Percentiles rank a stretch among this genome's conserved stretches.
These are phyloP conservation scores for Drosophila suboccidentalis DNA, from an alignment of 2,888 invertebrate genomes.

Conservation along the genomic window DNA sequence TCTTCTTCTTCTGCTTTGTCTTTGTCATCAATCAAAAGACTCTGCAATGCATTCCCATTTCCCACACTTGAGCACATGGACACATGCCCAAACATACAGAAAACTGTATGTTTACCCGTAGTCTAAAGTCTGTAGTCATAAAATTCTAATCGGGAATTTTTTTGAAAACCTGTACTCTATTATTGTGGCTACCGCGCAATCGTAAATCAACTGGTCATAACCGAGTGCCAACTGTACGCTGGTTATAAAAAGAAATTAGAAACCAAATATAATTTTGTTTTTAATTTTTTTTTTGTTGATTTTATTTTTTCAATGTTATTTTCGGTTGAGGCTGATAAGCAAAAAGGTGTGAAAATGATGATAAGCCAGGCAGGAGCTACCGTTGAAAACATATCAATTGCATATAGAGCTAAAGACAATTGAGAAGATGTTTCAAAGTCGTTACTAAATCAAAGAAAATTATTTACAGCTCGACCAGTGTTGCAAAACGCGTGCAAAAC, in stretches of 20 bases:
- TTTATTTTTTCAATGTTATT: background rate
- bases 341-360: conserved; percentile 61
- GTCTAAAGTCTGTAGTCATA: conserved; percentile 38
- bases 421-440: conserved; percentile 20
- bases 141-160: conserved; percentile 34
- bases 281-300: background rate
- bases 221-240: conserved; percentile 61
- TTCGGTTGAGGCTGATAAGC: conserved; percentile 56
- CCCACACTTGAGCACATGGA: conserved; percentile 50
- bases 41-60: conserved; percentile 42
- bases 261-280: conserved; percentile 34
- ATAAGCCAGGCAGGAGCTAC: conserved; percentile 63
- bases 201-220: conserved; percentile 61
- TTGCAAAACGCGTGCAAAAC: conserved; percentile 43
- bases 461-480: conserved; percentile 69
- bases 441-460: conserved; percentile 48
- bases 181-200: conserved; percentile 44
- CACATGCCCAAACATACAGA: conserved; percentile 1
- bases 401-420: conserved; percentile 48
- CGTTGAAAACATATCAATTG: conserved; percentile 68
- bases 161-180: conserved; percentile 16
- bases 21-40: conserved; percentile 55
- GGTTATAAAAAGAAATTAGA: conserved; percentile 53
- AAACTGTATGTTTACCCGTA: conserved; percentile 5
- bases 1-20: conserved; percentile 4